Evolutionary conservation across 2,113 vertebrate genomes (phyloP).

Genomic region (Eleginops maclovinus): DNA sequence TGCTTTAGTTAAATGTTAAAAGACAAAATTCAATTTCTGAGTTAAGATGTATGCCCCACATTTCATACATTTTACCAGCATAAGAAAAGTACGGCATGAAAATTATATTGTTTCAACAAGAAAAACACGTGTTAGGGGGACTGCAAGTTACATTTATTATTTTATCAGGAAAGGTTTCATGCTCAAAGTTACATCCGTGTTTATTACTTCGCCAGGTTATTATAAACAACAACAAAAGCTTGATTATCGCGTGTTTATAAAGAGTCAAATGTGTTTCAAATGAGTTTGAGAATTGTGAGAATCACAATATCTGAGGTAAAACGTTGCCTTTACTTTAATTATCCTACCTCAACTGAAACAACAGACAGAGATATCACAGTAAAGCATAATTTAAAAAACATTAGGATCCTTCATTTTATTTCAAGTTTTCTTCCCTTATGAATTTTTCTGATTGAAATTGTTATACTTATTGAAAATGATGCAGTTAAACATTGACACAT

Average conservation of each 20-base stretch:
- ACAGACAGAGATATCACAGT: neutral
- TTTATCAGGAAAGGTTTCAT: neutral
- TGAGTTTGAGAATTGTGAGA: neutral
- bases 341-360: slow-evolving; percentile 17
- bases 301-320: slow-evolving; percentile 21
- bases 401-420: neutral
- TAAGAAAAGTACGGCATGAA: neutral
- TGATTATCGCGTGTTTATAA: neutral
- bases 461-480: too few relatives aligned
- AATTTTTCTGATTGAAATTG: neutral
- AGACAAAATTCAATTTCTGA: too few relatives aligned
- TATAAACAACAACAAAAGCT: neutral
- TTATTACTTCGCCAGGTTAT: neutral
- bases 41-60: too few relatives aligned
- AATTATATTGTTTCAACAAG: slow-evolving; percentile 11
- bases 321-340: slow-evolving; percentile 2
- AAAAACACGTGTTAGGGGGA: slow-evolving; percentile 7
- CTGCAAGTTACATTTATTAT: slow-evolving; percentile 34
- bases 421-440: neutral
- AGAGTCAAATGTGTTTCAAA: slow-evolving; percentile 1
- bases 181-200: neutral
- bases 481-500: too few relatives aligned
- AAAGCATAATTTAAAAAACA: too few relatives aligned
- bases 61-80: neutral
- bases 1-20: too few relatives aligned